phyloP scores from a whole-genome alignment of 2,888 invertebrate species.

The Eurytoma californica region DNA sequence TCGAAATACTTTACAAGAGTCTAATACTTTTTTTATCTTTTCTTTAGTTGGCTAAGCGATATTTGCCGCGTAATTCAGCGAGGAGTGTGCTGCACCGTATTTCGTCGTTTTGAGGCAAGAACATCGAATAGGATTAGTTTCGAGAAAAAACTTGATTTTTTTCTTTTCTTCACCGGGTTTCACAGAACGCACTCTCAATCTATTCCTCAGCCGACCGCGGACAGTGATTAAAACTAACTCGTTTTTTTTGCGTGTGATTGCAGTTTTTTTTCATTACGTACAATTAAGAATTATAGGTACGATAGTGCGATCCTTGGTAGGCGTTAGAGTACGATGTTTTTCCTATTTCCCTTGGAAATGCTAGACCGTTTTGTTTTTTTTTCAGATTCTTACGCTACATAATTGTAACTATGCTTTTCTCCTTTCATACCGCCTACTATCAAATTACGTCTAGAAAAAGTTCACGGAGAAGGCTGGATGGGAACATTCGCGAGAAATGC shows the following conservation, averaged over 20 bases:
- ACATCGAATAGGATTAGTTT: conserved; percentile 51
- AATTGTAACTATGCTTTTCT: conserved; percentile 47
- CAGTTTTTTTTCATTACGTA: conserved; percentile 64
- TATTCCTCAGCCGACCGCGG: conserved; percentile 57
- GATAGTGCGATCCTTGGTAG: conserved; percentile 70
- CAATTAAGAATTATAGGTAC: conserved; percentile 69
- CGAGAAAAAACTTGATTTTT: conserved; percentile 31
- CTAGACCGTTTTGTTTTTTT: conserved; percentile 23
- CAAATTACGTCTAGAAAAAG: conserved; percentile 51
- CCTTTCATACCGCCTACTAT: conserved; percentile 46
- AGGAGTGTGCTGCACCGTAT: conserved; percentile 16
- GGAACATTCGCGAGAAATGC: background rate
- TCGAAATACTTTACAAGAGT: conserved; percentile 54
- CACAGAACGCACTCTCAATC: conserved; percentile 9
- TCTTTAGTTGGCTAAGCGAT: conserved; percentile 44
- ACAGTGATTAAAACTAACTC: conserved; percentile 36
- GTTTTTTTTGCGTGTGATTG: conserved; percentile 36
- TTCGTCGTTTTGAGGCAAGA: conserved; percentile 44
- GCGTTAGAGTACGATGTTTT: conserved; percentile 67
- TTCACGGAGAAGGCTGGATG: conserved; percentile 46
- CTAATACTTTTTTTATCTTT: conserved; percentile 48
- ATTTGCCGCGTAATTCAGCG: conserved; percentile 33
- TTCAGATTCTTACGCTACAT: conserved; percentile 42
- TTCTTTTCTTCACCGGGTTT: conserved; percentile 40
- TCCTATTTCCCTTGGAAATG: conserved; percentile 40